Evolutionary conservation across 2,888 invertebrate species (phyloP).

Genomic region (Tenthredo amoena): DNA sequence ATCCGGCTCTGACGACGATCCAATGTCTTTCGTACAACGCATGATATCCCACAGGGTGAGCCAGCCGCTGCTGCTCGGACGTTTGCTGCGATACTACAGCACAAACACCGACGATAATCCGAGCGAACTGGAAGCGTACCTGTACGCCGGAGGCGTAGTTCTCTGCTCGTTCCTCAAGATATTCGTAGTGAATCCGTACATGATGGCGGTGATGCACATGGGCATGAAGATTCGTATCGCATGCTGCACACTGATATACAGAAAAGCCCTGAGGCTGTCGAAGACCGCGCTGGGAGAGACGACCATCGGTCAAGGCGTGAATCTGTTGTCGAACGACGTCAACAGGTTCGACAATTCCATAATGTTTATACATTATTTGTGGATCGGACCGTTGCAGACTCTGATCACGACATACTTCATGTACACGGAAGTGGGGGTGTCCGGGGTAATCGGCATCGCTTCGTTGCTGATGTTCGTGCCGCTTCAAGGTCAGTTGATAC

Average conservation of each 20-base stretch:
- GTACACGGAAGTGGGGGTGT: slow-evolving; percentile 84
- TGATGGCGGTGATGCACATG: slow-evolving; percentile 89
- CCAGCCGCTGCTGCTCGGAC: slow-evolving; percentile 80
- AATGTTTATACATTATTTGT: slow-evolving; percentile 93
- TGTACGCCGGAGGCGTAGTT: slow-evolving; percentile 88
- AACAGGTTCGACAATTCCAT: slow-evolving; percentile 94
- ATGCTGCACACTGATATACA: slow-evolving; percentile 90
- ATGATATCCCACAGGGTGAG: slow-evolving; percentile 80
- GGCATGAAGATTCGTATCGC: slow-evolving; percentile 92
- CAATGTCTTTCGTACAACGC: neutral
- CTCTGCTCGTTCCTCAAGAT: slow-evolving; percentile 88
- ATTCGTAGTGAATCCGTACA: slow-evolving; percentile 91
- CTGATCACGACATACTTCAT: slow-evolving; percentile 89
- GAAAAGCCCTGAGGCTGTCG: slow-evolving; percentile 88
- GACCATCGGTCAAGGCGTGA: slow-evolving; percentile 88
- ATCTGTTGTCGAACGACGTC: slow-evolving; percentile 97
- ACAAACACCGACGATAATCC: slow-evolving; percentile 67
- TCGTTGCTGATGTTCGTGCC: slow-evolving; percentile 88
- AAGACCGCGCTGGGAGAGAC: slow-evolving; percentile 92
- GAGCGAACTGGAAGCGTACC: slow-evolving; percentile 82
- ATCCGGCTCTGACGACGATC: neutral
- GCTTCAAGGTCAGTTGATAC: slow-evolving; percentile 82
- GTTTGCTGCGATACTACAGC: slow-evolving; percentile 76
- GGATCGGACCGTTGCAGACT: slow-evolving; percentile 94
- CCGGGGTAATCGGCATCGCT: slow-evolving; percentile 86